These are phyloP conservation scores for Meteorus sp. DNA, from an alignment of 1,140 invertebrate species.

Conservation along the genomic window DNA sequence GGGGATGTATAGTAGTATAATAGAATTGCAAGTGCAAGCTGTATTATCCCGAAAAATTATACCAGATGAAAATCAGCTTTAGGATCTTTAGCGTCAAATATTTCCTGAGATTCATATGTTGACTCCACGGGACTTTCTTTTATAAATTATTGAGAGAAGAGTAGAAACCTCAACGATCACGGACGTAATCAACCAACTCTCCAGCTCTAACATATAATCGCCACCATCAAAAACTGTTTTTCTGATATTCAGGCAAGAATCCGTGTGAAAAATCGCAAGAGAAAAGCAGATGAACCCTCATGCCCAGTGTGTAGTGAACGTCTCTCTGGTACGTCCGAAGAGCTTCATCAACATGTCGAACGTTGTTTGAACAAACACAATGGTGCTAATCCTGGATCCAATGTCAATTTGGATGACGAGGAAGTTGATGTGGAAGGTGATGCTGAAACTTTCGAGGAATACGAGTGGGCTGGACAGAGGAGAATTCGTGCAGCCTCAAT, in stretches of 20 bases:
- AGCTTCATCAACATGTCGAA: slow-evolving; percentile 78
- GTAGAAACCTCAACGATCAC: too few species aligned
- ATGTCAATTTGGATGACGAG: slow-evolving; percentile 62
- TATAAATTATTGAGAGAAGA: too few species aligned
- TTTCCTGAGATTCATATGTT: too few species aligned
- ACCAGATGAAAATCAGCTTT: too few species aligned
- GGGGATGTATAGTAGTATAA: too few species aligned
- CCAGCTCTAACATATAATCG: too few species aligned
- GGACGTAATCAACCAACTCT: too few species aligned
- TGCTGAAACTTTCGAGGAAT: slow-evolving; percentile 72
- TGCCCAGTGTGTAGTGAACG: slow-evolving; percentile 79
- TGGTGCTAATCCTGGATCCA: slow-evolving; percentile 54
- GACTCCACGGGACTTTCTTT: too few species aligned
- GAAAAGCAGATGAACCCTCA: slow-evolving; percentile 69
- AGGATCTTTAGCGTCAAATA: too few species aligned
- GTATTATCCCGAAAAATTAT: too few species aligned
- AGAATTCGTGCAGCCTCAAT: slow-evolving; percentile 71
- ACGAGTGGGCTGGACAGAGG: slow-evolving; percentile 80
- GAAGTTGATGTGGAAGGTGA: slow-evolving; percentile 73
- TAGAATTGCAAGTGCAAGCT: too few species aligned
- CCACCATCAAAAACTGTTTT: not conserved
- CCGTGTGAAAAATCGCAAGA: slow-evolving; percentile 66
- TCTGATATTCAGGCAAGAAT: slow-evolving; percentile 59
- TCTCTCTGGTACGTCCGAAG: slow-evolving; percentile 65
- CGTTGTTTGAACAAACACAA: slow-evolving; percentile 66